A percentile compares a stretch with the other conserved stretches of the same genome.
These are phyloP conservation scores for Otis tarda DNA, from an alignment of 2,113 vertebrate genomes.

Conservation along the genomic window DNA sequence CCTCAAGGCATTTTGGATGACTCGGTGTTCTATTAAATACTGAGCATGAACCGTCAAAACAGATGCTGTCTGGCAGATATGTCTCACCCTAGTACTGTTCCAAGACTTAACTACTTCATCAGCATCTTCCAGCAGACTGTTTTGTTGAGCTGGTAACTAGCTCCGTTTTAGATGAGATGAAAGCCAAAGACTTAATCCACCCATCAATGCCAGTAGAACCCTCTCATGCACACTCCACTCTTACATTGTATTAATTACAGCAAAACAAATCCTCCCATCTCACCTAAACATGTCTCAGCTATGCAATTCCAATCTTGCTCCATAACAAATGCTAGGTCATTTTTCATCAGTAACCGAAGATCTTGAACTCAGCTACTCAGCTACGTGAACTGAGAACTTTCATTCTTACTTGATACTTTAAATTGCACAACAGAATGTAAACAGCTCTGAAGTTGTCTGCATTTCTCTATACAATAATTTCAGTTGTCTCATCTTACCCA, in stretches of 20 bases:
- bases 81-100: neutral
- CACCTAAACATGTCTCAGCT: neutral
- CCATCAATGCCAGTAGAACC: neutral
- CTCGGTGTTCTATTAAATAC: slow-evolving; percentile 41
- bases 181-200: neutral
- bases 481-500: neutral
- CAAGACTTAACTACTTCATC: slow-evolving; percentile 26
- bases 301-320: neutral
- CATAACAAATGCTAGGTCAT: neutral
- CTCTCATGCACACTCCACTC: neutral
- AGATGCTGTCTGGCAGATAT: slow-evolving; percentile 39
- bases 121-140: neutral
- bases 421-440: neutral
- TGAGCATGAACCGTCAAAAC: slow-evolving; percentile 11
- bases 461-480: neutral
- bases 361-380: neutral
- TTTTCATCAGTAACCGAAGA: neutral
- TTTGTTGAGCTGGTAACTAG: neutral
- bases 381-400: neutral
- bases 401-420: neutral
- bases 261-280: neutral
- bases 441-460: neutral
- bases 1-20: slow-evolving; percentile 16
- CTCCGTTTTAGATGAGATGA: slow-evolving; percentile 1
- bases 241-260: neutral